phyloP scores from a whole-genome alignment of 2,113 vertebrate species.

The Eulemur rufifrons region DNA sequence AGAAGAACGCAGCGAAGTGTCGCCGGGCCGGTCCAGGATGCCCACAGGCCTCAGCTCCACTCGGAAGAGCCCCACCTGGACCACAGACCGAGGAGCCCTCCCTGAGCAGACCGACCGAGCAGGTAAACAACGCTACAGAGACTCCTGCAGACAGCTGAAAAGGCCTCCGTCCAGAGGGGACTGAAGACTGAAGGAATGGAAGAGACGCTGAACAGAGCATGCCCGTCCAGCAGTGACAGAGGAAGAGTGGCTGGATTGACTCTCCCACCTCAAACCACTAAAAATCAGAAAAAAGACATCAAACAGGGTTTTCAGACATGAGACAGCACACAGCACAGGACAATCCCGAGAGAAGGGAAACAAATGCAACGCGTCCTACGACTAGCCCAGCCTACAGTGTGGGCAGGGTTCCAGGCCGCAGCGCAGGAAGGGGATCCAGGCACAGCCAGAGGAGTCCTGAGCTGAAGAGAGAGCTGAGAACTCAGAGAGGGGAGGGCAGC shows the following conservation, averaged over 20 bases:
- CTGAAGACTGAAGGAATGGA: not conserved
- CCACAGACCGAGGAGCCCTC: not conserved
- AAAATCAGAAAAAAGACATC: not conserved
- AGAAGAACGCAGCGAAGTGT: not conserved
- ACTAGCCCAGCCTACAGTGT: too few species aligned
- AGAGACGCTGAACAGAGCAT: not conserved
- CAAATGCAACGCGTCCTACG: not conserved
- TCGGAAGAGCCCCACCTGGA: not conserved
- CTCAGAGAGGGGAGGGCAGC: not conserved
- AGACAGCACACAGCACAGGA: not conserved
- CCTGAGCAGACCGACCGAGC: not conserved
- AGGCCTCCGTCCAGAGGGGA: not conserved
- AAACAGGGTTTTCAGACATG: not conserved
- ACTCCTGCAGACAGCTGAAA: not conserved
- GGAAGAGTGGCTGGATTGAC: not conserved
- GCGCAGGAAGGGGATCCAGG: not conserved
- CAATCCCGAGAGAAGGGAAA: not conserved
- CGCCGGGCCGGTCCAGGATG: rapidly evolving
- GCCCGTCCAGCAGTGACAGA: not conserved
- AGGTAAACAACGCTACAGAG: not conserved
- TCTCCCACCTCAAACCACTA: not conserved
- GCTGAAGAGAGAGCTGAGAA: not conserved
- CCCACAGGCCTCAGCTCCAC: not conserved
- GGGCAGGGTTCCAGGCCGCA: not conserved
- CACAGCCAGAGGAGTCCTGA: not conserved